These are phyloP conservation scores for Pimephales promelas DNA, from an alignment of 2,113 vertebrate genomes.

Conservation along the genomic window DNA sequence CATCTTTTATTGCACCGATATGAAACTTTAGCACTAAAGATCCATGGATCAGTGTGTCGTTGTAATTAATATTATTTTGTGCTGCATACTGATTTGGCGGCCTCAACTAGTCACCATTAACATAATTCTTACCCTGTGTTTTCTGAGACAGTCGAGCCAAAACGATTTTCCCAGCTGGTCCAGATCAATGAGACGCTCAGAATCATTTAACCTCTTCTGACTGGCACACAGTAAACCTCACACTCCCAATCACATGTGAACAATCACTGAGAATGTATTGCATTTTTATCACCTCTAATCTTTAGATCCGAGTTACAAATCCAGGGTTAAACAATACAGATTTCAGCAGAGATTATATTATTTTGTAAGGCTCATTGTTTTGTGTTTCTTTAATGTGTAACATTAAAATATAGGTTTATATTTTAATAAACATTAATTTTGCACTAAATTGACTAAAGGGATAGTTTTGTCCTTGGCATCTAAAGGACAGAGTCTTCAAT, in stretches of 20 bases:
- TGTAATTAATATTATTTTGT: neutral
- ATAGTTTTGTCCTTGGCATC: neutral
- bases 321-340: neutral
- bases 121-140: neutral
- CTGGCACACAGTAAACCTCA: neutral
- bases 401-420: too few relatives aligned
- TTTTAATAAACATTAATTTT: neutral
- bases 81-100: neutral
- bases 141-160: neutral
- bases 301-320: neutral
- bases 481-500: neutral
- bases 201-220: slow-evolving; percentile 33
- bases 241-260: neutral
- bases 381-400: neutral
- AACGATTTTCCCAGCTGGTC: slow-evolving; percentile 44
- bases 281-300: neutral
- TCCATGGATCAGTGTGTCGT: neutral
- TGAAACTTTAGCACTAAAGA: neutral
- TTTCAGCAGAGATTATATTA: neutral
- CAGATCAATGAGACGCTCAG: slow-evolving; percentile 5
- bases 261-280: neutral
- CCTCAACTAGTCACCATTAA: neutral
- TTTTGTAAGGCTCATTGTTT: neutral
- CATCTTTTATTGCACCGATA: neutral
- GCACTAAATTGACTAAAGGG: neutral